Base-by-base conservation (phyloP, 2,888 invertebrate genomes). In the Dryomyza anilis region DNA sequence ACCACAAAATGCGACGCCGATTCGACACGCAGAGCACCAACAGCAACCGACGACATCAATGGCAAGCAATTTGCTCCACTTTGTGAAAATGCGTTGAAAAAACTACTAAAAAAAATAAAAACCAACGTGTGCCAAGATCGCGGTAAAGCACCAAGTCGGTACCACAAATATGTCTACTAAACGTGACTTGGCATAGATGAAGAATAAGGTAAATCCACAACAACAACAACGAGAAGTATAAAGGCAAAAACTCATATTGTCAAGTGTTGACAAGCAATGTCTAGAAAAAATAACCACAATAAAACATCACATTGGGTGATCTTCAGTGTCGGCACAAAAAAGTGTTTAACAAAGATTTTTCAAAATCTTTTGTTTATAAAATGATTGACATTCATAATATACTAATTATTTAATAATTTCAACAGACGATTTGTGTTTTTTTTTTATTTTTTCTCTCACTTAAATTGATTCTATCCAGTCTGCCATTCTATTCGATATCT, bases 241-340 rank as follows among this genome's bases (percentile, higher is more conserved):
- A n/a, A n/a, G n/a, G n/a, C 14, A 39, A 39, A 39, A 48, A 29
- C 21, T 56, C 23, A 55, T 5, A 27, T 39, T 39, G 56, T 56
- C 56, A 56, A 56, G 39, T 56, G 56, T 56, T 56, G 56, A 56
- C 56, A 56, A n/a, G 39, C 25, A 16, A 36, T 55, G 19, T 33
- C 33, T 36, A 19, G 1, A 19, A 48, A 16, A 16, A 29, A 21
- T 43, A 56, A 56, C 8, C 16, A 45, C 33, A 19, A 16, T 45
- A 58, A 58, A 27, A 39, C 33, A 12, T 12, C 25, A 21, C 21
- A 36, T 23, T 39, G 50, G 21, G 55, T 36, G 55, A 56, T 56
- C 56, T 10, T 56, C 36, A 3, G 25, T 23, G 21, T 16, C 30
- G 33, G 14, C 21, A 8, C 50, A 36, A 29, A 21, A n/a, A 27